Evolutionary conservation across 1,140 invertebrate genomes (phyloP), one percentile per base, ranked within the genome.

Genomic region (Drosophila sp.): DNA sequence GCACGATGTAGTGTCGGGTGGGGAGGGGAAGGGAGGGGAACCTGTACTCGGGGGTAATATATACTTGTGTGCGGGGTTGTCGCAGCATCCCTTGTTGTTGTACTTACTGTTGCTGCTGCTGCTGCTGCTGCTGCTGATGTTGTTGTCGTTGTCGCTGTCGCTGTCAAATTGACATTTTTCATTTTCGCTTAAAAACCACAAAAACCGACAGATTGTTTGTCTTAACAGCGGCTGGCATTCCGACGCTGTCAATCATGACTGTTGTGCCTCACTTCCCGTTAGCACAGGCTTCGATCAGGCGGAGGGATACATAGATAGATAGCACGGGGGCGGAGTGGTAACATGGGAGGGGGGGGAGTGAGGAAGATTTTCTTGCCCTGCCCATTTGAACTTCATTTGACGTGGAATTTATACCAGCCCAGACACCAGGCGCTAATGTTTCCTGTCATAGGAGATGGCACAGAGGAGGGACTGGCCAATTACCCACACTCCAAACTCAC

Each of bases 161-260:
- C 72, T 76, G 80, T 84, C 80, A 84, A 70, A 64, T 80, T 84
- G 80, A 83, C 80, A 80, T 76, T 83, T 83, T 83, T 72, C 76
- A 57, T 76, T 78, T 78, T 76, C 66, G 63, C 76, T 67, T 73
- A 70, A 84, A 77, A 84, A 71, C 74, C 74, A 69, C 74, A 73
- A 73, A 69, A 76, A 70, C 80, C 64, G 72, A 56, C 77, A 84
- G 73, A 84, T 84, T 84, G 80, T 80, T 83, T 84, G 81, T 86
- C 80, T 80, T 73, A 84, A 80, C 81, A 73, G 72, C 76, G 50
- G 59, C 41, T 50, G 73, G 43, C 56, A 74, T 75, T 56, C 63
- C 77, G 50, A 32, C 40, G 51, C 78, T 82, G 82, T 86, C 82
- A 86, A 86, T 86, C 82, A 86, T 66, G 61, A 43, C 48, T 38